Conservation (phyloP, 2,113 vertebrate species). For the Platysteira castanea region DNA sequence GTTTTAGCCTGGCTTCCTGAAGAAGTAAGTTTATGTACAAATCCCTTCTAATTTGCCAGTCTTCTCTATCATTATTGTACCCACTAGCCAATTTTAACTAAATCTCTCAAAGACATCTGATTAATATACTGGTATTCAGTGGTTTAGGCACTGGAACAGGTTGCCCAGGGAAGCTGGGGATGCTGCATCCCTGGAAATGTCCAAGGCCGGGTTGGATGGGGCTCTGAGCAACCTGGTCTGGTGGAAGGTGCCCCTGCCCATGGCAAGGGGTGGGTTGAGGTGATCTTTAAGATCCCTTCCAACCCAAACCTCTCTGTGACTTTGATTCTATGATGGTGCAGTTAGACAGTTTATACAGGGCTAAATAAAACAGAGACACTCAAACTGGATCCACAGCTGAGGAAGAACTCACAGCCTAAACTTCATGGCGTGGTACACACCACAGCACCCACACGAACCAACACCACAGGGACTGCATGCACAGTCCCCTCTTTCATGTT, state of each 20-base stretch:
- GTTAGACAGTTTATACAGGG: background rate
- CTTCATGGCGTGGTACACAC: background rate
- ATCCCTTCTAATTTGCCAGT: background rate
- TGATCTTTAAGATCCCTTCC: background rate
- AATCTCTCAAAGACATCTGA: background rate
- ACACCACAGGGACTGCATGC: fast-evolving
- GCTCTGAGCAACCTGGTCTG: background rate
- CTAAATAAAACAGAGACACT: background rate
- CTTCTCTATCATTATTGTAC: background rate
- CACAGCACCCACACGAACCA: background rate
- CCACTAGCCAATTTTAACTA: background rate
- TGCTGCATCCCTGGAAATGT: background rate
- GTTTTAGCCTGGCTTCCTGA: background rate
- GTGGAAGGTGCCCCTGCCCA: background rate
- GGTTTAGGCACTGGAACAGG: background rate
- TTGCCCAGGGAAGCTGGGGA: background rate
- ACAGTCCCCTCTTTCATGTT: background rate
- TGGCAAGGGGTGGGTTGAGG: too few species aligned
- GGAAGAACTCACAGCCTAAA: background rate
- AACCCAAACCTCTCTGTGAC: background rate
- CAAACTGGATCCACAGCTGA: background rate
- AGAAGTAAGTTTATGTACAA: background rate
- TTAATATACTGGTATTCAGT: background rate
- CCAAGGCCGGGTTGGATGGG: background rate
- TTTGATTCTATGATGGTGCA: background rate